A percentile compares a stretch with the other conserved stretches of the same genome.
phyloP scores from a whole-genome alignment of 2,797 vertebrate genomes.

The Sebastes minor region DNA sequence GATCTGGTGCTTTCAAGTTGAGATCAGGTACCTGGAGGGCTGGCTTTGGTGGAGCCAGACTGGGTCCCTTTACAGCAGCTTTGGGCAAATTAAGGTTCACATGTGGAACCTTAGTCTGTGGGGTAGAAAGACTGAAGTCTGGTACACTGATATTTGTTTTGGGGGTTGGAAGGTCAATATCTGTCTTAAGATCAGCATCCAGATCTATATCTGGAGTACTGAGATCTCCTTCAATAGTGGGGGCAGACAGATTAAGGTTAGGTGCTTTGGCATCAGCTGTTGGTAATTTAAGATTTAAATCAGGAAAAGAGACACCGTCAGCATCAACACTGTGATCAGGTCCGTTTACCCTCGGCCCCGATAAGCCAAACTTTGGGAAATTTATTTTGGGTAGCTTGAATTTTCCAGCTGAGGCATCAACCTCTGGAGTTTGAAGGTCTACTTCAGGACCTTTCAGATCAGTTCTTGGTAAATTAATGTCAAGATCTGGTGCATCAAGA shows the following conservation, averaged over 20 bases:
- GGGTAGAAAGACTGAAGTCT: slow-evolving; percentile 26
- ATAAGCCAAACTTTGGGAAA: slow-evolving; percentile 44
- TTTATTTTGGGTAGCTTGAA: slow-evolving; percentile 48
- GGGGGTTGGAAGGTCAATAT: slow-evolving; percentile 26
- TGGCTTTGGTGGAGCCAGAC: slow-evolving; percentile 28
- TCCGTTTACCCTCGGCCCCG: slow-evolving; percentile 49
- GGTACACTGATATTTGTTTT: slow-evolving; percentile 31
- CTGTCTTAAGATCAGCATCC: slow-evolving; percentile 32
- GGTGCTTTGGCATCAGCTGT: background rate
- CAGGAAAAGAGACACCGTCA: slow-evolving; percentile 37
- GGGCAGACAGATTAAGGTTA: background rate
- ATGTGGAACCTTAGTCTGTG: slow-evolving; percentile 19
- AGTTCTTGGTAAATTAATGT: slow-evolving; percentile 22
- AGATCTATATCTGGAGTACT: slow-evolving; percentile 33
- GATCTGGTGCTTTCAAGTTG: slow-evolving; percentile 29
- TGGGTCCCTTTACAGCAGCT: slow-evolving; percentile 32
- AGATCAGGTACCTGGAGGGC: slow-evolving; percentile 29
- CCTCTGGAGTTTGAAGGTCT: slow-evolving; percentile 30
- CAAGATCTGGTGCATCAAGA: slow-evolving; percentile 30
- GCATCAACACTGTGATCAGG: slow-evolving; percentile 32
- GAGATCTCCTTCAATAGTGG: slow-evolving; percentile 6
- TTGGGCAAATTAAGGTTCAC: slow-evolving; percentile 46
- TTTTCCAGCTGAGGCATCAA: slow-evolving; percentile 47
- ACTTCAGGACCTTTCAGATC: slow-evolving; percentile 29
- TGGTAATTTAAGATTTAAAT: slow-evolving; percentile 27